Evolutionary conservation across 2,888 invertebrate species (phyloP).

Genomic region (Terebella lapidaria): DNA sequence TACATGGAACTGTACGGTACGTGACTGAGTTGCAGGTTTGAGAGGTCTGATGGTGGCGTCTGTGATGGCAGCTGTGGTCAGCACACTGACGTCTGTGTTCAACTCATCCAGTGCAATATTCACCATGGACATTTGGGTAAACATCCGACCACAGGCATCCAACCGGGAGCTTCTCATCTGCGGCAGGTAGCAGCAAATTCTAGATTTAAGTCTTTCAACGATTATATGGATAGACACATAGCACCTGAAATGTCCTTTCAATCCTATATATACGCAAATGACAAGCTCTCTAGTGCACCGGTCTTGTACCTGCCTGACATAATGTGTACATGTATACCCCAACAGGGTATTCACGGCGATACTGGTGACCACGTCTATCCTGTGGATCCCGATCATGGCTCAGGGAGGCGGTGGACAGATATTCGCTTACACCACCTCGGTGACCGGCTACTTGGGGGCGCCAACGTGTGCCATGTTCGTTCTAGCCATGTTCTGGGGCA

Average conservation of each 20-base stretch:
- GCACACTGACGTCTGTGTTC: constrained; percentile 24
- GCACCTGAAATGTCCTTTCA: no score
- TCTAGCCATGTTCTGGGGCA: constrained; percentile 21
- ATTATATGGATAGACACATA: neutral
- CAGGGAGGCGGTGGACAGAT: constrained; percentile 21
- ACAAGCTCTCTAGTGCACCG: no score
- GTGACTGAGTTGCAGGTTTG: constrained; percentile 17
- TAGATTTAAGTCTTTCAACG: neutral
- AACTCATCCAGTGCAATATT: constrained; percentile 24
- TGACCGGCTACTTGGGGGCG: constrained; percentile 22
- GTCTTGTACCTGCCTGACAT: no score
- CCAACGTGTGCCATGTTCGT: constrained; percentile 26
- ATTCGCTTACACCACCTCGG: constrained; percentile 19
- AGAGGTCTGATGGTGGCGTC: constrained; percentile 21
- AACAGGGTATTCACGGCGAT: constrained; percentile 25
- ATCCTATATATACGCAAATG: no score
- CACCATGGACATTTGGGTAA: constrained; percentile 23
- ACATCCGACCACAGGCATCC: constrained; percentile 16
- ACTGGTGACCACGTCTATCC: constrained; percentile 14
- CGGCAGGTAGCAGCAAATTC: constrained; percentile 22
- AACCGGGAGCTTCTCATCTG: constrained; percentile 19
- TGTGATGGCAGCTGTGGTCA: constrained; percentile 25
- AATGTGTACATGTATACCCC: no score
- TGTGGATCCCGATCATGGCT: constrained; percentile 24
- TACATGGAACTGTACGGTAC: no score